These are phyloP conservation scores for Cosmia pyralina DNA, from an alignment of 2,888 invertebrate genomes.

Conservation along the genomic window DNA sequence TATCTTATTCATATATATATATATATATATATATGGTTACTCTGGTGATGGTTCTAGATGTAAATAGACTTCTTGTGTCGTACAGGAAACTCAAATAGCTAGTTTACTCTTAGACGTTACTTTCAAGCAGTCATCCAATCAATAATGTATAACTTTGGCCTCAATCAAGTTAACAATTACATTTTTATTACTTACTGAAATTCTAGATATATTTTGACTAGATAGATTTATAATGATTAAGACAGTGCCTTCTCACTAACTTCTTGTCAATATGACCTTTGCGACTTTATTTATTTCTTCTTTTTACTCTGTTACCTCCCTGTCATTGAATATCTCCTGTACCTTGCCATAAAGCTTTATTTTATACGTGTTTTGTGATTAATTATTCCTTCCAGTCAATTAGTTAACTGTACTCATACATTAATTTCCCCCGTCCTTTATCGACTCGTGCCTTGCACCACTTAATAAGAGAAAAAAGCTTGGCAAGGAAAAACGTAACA, in stretches of 20 bases:
- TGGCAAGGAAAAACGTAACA: slow-evolving; percentile 77
- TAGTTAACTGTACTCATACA: background rate
- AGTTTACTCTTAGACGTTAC: background rate
- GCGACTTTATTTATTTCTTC: background rate
- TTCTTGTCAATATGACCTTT: too few relatives aligned
- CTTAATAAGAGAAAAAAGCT: slow-evolving; percentile 60
- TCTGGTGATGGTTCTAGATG: background rate
- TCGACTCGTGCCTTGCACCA: slow-evolving; percentile 44
- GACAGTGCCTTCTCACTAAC: too few relatives aligned
- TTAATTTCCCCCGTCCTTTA: background rate
- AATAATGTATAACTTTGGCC: background rate
- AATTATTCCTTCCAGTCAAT: background rate
- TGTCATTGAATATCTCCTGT: background rate
- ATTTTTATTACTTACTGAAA: too few relatives aligned
- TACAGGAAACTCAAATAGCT: background rate
- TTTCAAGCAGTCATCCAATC: background rate
- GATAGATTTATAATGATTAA: too few relatives aligned
- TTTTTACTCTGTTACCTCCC: background rate
- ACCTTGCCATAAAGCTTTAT: background rate
- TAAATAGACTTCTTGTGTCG: background rate
- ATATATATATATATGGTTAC: too few relatives aligned
- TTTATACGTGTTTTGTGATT: background rate
- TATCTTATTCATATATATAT: too few relatives aligned
- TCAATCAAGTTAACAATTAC: too few relatives aligned
- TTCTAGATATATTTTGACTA: too few relatives aligned